Evolutionary conservation across 2,888 invertebrate genomes (phyloP), one percentile per base, ranked within the genome.

Genomic region (Yponomeuta malinellus): DNA sequence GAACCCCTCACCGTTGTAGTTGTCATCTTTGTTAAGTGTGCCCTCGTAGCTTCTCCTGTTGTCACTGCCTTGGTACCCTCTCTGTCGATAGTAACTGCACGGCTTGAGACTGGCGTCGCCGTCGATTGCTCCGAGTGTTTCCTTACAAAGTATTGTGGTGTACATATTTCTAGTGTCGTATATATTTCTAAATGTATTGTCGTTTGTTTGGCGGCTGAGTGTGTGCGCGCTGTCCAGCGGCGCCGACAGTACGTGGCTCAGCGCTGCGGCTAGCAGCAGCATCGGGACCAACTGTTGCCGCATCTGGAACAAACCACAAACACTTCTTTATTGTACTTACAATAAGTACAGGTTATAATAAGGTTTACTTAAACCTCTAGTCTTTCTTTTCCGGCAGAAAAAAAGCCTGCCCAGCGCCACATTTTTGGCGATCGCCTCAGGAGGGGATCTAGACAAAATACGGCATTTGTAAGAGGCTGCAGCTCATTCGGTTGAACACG

Each of bases 151-250:
- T 75, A 86, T 76, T 74, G 83, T 82, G 63, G 82, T 81, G n/a
- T 82, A 74, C 74, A 81, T 75, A 77, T 83, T 80, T 76, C 76
- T 84, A 77, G 75, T 78, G 78, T 79, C 76, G 74, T 80, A 76
- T 78, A 78, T 88, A 83, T 80, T 81, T 78, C 79, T 87, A 83
- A 84, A 79, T 74, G 77, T 89, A 85, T 89, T 88, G 84, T 89
- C 89, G 78, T 83, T 80, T 74, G 81, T 76, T 81, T 85, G 85
- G 78, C 82, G 85, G 78, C 52, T 15, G 52, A 59, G 52, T 59
- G 52, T 12, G 15, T 59, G 78, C 70, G 83, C 78, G 73, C 71
- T 79, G 76, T n/a, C 65, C 29, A 33, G 73, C 71, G 82, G 78
- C 77, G 89, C 85, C n/a, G 89, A 88, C 63, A 90, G 76, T 65